These are phyloP conservation scores for Archips crataeganus DNA, from an alignment of 2,888 invertebrate species.

Conservation along the genomic window DNA sequence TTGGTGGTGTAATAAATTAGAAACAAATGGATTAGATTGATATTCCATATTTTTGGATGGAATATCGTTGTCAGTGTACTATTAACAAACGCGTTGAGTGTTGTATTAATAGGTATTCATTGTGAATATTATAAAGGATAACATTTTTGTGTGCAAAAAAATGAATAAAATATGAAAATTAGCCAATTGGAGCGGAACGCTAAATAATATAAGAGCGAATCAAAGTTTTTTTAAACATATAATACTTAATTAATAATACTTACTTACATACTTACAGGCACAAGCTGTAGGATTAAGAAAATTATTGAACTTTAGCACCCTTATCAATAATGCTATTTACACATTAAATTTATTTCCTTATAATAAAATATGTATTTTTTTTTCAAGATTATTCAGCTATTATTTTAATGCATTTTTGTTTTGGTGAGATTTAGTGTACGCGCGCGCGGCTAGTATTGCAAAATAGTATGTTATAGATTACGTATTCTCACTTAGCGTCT, in stretches of 20 bases:
- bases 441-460: slow-evolving; percentile 47
- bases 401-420: background rate
- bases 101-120: too few species aligned
- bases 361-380: background rate
- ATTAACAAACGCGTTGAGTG: too few species aligned
- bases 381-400: background rate
- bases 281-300: background rate
- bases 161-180: too few species aligned
- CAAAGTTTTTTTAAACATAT: background rate
- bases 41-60: too few species aligned
- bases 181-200: too few species aligned
- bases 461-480: slow-evolving; percentile 52
- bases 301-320: background rate
- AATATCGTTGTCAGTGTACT: too few species aligned
- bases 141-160: too few species aligned
- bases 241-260: too few species aligned
- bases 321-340: background rate
- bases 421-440: slow-evolving; percentile 46
- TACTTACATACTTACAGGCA: background rate
- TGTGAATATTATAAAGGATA: too few species aligned
- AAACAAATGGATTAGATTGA: too few species aligned
- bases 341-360: background rate
- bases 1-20: too few species aligned
- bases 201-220: background rate
- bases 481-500: slow-evolving; percentile 71